A percentile compares a stretch with the other conserved stretches of the same genome.
Evolutionary conservation across 2,113 vertebrate species (phyloP).

Genomic region (Oreocharis arfaki): DNA sequence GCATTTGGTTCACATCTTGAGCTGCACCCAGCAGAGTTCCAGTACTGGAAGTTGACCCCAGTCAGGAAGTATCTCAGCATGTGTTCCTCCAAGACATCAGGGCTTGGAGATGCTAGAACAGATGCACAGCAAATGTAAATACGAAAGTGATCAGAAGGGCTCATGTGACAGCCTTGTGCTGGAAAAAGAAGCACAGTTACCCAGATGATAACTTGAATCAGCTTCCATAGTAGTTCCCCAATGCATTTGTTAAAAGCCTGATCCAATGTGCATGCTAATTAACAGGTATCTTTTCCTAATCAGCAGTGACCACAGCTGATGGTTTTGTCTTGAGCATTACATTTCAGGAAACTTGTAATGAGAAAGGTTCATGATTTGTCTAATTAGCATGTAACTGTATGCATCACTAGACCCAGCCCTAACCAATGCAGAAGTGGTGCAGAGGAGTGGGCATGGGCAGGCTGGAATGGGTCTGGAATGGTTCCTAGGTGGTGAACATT

Average conservation of each 20-base stretch:
- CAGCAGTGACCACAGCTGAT: neutral
- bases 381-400: accelerated
- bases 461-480: neutral
- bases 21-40: neutral
- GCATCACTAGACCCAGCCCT: neutral
- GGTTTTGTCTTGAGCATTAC: neutral
- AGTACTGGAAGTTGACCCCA: neutral
- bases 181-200: neutral
- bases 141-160: neutral
- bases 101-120: neutral
- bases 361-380: neutral
- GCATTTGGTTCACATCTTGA: neutral
- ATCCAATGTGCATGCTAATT: neutral
- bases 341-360: neutral
- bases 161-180: neutral
- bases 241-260: neutral
- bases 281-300: neutral
- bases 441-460: neutral
- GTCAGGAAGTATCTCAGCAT: slow-evolving; percentile 3
- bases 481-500: accelerated
- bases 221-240: neutral
- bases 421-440: neutral
- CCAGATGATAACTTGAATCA: neutral
- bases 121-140: slow-evolving; percentile 36
- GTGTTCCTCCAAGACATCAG: neutral